phyloP scores from a whole-genome alignment of 2,888 invertebrate genomes.

The Patella depressa region DNA sequence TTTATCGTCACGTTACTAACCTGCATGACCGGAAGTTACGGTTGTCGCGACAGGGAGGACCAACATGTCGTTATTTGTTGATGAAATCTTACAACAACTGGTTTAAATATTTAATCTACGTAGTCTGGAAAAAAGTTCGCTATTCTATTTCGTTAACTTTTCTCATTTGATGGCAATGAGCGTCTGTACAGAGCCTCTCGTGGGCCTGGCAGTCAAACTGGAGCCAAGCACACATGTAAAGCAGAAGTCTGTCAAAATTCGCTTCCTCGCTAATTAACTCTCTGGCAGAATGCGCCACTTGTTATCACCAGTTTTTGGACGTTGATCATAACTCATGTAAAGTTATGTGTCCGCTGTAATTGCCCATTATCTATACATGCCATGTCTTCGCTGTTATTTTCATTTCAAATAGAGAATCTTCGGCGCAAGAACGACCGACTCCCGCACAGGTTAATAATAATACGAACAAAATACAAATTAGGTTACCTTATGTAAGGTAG shows the following conservation, averaged over 20 bases:
- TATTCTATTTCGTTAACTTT: too few relatives aligned
- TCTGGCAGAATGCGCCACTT: constrained; percentile 18
- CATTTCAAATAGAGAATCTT: neutral
- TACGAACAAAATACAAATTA: too few relatives aligned
- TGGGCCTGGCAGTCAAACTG: neutral
- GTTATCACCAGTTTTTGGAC: constrained; percentile 13
- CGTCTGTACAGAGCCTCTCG: too few relatives aligned
- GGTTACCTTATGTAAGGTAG: too few relatives aligned
- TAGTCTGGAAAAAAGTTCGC: neutral
- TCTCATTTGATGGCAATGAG: too few relatives aligned
- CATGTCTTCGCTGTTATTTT: constrained; percentile 7
- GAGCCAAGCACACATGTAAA: constrained; percentile 10
- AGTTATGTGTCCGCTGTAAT: constrained; percentile 12
- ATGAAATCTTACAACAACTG: constrained; percentile 7
- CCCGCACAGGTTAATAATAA: too few relatives aligned
- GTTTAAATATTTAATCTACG: constrained; percentile 4
- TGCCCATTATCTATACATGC: neutral
- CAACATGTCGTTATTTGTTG: neutral
- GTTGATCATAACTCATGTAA: constrained; percentile 11
- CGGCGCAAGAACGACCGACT: too few relatives aligned
- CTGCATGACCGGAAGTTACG: neutral
- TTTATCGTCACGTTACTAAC: too few relatives aligned
- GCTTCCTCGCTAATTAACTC: constrained; percentile 20
- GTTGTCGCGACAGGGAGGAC: neutral
- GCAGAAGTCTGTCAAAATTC: neutral